A percentile compares a stretch with the other conserved stretches of the same genome.
phyloP scores from a whole-genome alignment of 2,113 vertebrate species.

The Phalacrocorax carbo region DNA sequence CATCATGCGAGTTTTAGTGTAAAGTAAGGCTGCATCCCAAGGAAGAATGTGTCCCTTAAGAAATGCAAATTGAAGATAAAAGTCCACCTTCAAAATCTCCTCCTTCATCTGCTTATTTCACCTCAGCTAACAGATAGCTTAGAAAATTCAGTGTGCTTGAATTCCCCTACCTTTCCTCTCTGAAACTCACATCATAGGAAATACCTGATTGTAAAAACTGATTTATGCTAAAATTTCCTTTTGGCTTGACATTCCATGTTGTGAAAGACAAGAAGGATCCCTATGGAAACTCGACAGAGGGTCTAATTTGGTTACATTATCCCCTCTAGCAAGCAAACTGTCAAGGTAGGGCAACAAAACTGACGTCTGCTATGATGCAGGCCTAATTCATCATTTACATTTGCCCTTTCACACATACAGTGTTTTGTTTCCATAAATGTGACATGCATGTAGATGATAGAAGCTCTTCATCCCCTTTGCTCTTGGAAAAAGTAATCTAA shows the following conservation, averaged over 20 bases:
- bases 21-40: not conserved
- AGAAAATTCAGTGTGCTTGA: not conserved
- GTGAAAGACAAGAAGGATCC: not conserved
- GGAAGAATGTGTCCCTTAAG: not conserved
- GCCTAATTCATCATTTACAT: not conserved
- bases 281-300: not conserved
- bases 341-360: not conserved
- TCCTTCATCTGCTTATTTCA: not conserved
- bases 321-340: not conserved
- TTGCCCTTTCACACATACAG: not conserved
- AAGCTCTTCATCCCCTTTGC: not conserved
- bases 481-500: not conserved
- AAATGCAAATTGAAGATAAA: slow-evolving; percentile 27
- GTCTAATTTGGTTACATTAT: not conserved
- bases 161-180: not conserved
- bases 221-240: not conserved
- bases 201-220: slow-evolving; percentile 7
- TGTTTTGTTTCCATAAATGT: not conserved
- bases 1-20: not conserved
- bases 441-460: not conserved
- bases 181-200: not conserved
- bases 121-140: not conserved
- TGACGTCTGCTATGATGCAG: not conserved
- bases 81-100: not conserved
- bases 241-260: not conserved